Evolutionary conservation across 2,113 vertebrate species (phyloP).

Genomic region (Tor tambroides): DNA sequence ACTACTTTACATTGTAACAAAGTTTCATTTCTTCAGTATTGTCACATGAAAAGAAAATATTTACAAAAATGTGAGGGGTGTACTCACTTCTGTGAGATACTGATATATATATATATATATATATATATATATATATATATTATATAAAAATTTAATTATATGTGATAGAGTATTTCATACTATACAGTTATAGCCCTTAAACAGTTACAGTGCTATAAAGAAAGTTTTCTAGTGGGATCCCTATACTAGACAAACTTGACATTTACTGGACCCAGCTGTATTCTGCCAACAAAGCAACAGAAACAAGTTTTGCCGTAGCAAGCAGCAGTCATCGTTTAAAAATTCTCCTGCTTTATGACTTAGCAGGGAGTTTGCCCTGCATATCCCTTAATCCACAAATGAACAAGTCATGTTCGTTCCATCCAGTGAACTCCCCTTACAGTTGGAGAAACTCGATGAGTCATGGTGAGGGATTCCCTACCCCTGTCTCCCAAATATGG

Average conservation of each 20-base stretch:
- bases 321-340: background rate
- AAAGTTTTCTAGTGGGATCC: too few species aligned
- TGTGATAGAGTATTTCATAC: background rate
- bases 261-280: too few species aligned
- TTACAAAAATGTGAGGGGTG: too few species aligned
- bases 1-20: too few species aligned
- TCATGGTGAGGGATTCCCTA: conserved; percentile 67
- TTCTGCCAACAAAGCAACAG: background rate
- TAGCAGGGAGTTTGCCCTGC: conserved; percentile 19
- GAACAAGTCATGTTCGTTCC: conserved; percentile 47
- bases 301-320: background rate
- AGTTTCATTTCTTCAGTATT: too few species aligned
- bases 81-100: too few species aligned
- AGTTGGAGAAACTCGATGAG: conserved; percentile 54
- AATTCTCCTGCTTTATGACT: conserved; percentile 13
- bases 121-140: background rate
- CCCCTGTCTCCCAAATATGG: conserved; percentile 66
- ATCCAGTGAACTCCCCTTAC: conserved; percentile 50
- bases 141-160: background rate
- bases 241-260: background rate
- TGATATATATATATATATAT: too few species aligned
- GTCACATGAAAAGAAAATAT: too few species aligned
- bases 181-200: background rate
- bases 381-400: conserved; percentile 39
- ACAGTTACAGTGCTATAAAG: background rate